Base-by-base conservation (phyloP, 53 echinoderm and acorn worm genomes). In the Patiria pectinifera region DNA sequence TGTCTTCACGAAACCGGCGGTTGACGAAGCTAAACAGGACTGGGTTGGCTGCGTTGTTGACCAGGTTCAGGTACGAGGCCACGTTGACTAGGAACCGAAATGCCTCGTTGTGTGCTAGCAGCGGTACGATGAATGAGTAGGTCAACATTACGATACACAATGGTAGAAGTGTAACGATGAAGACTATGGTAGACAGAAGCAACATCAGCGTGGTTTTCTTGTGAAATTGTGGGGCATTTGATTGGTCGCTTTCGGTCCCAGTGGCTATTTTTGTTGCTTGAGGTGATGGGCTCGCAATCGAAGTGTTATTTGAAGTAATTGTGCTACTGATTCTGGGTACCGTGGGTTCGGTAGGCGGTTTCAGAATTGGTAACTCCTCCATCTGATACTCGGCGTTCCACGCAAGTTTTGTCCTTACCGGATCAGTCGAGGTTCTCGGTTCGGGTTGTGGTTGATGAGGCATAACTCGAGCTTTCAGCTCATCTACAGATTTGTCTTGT, bases 11-110 rank as follows among this genome's bases (percentile, higher is more conserved):
- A 19, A 92, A 92, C 78, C 66, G 70, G 63, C 44, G 76, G 46
- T 92, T 85, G 62, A 92, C 47, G 22, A 86, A 63, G 59, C 85
- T 85, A 78, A 76, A 92, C 45, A 92, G 59, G 62, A 92, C 58
- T 9, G 92, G 92, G 24, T 92, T 92, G 45, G 48, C 78, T 7
- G 79, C 78, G 13, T 92, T 70, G 63, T 92, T 92, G 45, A 85
- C n/a, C 3, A 84, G 3, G n/a, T 49, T 60, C 25, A 92, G 11
- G 74, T 92, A 62, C 3, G 71, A 59, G 9, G 45, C 76, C 24
- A 92, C 35, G 21, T 83, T 92, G 60, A 76, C 44, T 76, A 59
- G 2, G 1, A 44, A 44, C 25, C 76, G 83, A 13, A 83, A 18
- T 18, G 45, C n/a, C 11, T 75, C 43, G 45, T 48, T 89, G 8